These are phyloP conservation scores for Ageneiosus marmoratus DNA, from an alignment of 2,113 vertebrate genomes.

Conservation along the genomic window DNA sequence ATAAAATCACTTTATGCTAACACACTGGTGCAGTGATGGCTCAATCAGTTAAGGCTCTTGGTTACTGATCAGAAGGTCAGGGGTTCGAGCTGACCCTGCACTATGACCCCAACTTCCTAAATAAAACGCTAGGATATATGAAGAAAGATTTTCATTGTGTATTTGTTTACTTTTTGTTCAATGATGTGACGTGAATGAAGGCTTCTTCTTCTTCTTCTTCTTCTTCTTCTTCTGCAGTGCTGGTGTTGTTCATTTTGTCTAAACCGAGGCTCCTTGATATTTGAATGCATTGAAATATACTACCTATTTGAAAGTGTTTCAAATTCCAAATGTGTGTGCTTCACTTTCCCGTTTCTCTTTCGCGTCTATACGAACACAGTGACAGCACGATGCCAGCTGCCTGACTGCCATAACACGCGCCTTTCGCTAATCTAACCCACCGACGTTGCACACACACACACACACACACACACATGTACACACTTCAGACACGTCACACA, in stretches of 20 bases:
- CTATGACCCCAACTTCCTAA: no score
- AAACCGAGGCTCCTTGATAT: background rate
- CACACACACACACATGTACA: no score
- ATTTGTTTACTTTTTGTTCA: no score
- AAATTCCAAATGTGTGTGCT: background rate
- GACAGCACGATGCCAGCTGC: conserved; percentile 68
- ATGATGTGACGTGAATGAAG: no score
- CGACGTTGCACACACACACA: conserved; percentile 50
- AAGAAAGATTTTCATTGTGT: no score
- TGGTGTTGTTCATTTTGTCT: background rate
- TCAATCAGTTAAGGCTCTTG: no score
- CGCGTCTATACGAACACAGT: conserved; percentile 68
- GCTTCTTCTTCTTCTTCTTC: no score
- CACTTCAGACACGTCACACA: conserved; percentile 26
- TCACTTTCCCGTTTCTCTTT: conserved; percentile 27
- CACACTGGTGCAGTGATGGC: no score
- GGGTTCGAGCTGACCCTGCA: no score
- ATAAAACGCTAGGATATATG: no score
- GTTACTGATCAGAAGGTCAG: no score
- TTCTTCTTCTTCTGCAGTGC: no score
- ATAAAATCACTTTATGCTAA: background rate
- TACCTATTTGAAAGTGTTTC: background rate
- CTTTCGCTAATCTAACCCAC: conserved; percentile 76
- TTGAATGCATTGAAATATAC: background rate
- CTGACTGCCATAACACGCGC: conserved; percentile 67